Conservation (phyloP, 2,797 vertebrate species). For the Phaenicophaeus curvirostris region DNA sequence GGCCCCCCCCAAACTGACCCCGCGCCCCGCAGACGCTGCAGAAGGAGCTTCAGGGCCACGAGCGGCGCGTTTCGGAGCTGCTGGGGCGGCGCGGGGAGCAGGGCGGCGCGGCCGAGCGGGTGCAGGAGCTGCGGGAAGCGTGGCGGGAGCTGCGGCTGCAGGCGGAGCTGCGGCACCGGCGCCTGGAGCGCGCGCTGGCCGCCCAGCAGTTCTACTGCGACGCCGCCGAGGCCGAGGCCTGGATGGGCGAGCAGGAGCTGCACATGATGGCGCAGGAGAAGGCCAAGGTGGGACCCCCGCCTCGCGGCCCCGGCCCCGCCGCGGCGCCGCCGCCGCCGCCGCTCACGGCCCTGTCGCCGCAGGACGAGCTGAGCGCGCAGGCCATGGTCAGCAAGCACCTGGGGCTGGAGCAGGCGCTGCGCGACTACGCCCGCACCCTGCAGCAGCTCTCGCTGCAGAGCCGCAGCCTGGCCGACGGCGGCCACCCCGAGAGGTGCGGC, state of each 20-base stretch:
- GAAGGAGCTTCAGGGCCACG: conserved; percentile 95
- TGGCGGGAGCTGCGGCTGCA: conserved; percentile 88
- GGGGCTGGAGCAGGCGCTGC: conserved; percentile 88
- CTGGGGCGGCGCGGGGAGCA: conserved; percentile 76
- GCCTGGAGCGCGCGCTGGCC: conserved; percentile 84
- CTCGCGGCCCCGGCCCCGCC: not conserved
- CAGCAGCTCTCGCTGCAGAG: conserved; percentile 91
- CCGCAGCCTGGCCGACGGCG: conserved; percentile 87
- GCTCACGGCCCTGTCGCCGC: no score
- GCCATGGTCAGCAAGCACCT: conserved; percentile 93
- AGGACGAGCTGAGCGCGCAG: conserved; percentile 91
- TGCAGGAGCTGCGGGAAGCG: conserved; percentile 82
- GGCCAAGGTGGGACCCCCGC: conserved; percentile 78
- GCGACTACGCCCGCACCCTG: conserved; percentile 90
- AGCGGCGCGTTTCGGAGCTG: conserved; percentile 91
- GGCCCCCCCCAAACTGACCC: no score
- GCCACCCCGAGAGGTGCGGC: conserved; percentile 90
- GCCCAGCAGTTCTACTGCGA: conserved; percentile 94
- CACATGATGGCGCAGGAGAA: conserved; percentile 98
- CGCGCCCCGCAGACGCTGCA: conserved; percentile 86
- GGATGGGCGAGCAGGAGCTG: conserved; percentile 97
- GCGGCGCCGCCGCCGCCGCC: no score
- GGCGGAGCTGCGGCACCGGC: conserved; percentile 83
- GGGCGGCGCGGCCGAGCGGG: conserved; percentile 77
- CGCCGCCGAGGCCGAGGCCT: conserved; percentile 90